Percentiles rank a stretch among this genome's conserved stretches.
These are phyloP conservation scores for Trichogramma pretiosum DNA, from an alignment of 1,140 invertebrate species.

Conservation along the genomic window DNA sequence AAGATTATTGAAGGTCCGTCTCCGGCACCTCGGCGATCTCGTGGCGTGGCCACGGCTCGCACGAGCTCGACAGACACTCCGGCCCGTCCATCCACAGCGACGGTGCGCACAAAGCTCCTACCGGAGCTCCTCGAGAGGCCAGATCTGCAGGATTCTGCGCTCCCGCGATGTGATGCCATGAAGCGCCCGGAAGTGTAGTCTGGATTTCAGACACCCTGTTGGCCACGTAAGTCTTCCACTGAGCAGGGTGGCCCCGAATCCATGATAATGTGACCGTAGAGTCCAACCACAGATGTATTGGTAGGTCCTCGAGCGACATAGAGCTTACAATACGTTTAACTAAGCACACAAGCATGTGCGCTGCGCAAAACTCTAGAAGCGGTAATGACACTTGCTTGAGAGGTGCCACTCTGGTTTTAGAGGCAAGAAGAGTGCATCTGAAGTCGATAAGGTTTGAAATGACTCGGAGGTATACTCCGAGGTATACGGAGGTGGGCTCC, in stretches of 20 bases:
- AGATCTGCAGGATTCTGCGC: slow-evolving; percentile 7
- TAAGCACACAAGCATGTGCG: not conserved
- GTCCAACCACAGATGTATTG: slow-evolving; percentile 14
- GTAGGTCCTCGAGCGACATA: not conserved
- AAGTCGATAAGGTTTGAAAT: not conserved
- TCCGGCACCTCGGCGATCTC: no score
- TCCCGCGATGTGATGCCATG: not conserved
- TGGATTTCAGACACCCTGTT: slow-evolving; percentile 34
- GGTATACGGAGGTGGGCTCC: no score
- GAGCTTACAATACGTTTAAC: not conserved
- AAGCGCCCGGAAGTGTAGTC: slow-evolving; percentile 4
- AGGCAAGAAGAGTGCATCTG: not conserved
- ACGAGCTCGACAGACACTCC: no score
- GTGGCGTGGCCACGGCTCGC: no score
- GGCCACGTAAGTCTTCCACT: slow-evolving; percentile 32
- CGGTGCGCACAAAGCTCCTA: no score
- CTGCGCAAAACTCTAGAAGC: not conserved
- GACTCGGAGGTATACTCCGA: not conserved
- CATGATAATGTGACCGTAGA: slow-evolving; percentile 22
- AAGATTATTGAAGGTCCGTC: no score
- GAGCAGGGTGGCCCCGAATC: slow-evolving; percentile 20
- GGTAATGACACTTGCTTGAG: not conserved
- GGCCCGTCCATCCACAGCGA: no score
- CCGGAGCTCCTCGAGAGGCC: slow-evolving; percentile 4
- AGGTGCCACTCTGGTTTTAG: not conserved